Evolutionary conservation across 2,113 vertebrate species (phyloP).

Genomic region (Eulacestoma nigropectus): DNA sequence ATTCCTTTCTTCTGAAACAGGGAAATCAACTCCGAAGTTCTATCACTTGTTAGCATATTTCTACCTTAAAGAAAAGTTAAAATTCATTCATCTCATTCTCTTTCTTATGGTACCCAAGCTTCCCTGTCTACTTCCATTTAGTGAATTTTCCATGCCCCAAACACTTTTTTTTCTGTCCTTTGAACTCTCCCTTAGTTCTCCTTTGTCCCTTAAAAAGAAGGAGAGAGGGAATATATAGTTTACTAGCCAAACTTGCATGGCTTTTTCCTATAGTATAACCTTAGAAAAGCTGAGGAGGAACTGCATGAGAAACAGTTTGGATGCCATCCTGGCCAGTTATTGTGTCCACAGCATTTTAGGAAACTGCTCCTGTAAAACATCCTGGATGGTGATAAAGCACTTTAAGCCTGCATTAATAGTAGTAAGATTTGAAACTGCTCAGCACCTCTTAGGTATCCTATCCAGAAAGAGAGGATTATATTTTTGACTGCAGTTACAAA

Average conservation of each 20-base stretch:
- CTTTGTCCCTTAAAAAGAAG: not conserved
- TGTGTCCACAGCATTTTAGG: not conserved
- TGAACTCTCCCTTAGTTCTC: not conserved
- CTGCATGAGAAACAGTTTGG: not conserved
- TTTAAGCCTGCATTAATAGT: not conserved
- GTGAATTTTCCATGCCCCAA: not conserved
- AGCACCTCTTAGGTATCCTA: not conserved
- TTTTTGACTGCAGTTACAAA: not conserved
- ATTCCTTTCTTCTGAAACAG: not conserved
- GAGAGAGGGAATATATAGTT: not conserved
- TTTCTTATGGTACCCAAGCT: not conserved
- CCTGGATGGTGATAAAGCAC: not conserved
- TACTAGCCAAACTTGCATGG: not conserved
- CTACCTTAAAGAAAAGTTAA: not conserved
- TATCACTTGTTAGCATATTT: not conserved
- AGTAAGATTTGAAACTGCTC: constrained; percentile 11
- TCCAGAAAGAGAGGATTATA: constrained; percentile 11
- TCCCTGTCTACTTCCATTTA: not conserved
- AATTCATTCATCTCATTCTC: not conserved
- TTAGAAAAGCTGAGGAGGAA: not conserved
- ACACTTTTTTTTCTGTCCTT: not conserved
- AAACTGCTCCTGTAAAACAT: not conserved
- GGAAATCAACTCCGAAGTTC: not conserved
- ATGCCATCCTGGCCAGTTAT: not conserved
- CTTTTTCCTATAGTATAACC: not conserved